Percentiles rank a stretch among this genome's conserved stretches.
Evolutionary conservation across 2,113 vertebrate species (phyloP).

Genomic region (Rhagologus leucostigma): DNA sequence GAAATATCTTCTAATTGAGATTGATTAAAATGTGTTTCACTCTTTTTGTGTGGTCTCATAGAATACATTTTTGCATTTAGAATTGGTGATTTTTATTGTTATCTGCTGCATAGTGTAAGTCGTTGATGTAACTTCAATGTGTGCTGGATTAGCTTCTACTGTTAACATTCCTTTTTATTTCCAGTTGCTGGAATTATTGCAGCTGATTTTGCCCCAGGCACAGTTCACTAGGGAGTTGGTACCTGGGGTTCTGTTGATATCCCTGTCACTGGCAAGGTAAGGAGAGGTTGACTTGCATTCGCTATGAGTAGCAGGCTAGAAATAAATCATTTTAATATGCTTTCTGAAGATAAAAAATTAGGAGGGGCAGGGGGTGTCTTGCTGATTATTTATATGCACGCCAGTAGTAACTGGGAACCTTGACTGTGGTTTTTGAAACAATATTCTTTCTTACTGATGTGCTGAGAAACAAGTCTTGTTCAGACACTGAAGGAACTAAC

Average conservation of each 20-base stretch:
- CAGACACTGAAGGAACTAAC: background rate
- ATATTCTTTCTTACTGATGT: constrained; percentile 13
- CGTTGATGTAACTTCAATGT: constrained; percentile 13
- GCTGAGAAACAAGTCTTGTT: background rate
- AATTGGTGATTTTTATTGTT: background rate
- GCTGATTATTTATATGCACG: constrained; percentile 17
- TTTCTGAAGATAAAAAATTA: constrained; percentile 49
- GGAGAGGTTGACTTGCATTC: constrained; percentile 52
- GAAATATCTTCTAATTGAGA: background rate
- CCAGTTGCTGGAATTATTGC: constrained; percentile 80
- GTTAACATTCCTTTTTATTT: constrained; percentile 62
- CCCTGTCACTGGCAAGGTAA: constrained; percentile 82
- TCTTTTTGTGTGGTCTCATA: background rate
- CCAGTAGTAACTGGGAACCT: background rate
- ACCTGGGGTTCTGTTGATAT: constrained; percentile 87
- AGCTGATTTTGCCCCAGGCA: constrained; percentile 82
- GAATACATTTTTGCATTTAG: background rate
- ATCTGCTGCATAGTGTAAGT: background rate
- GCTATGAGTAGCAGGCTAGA: constrained; percentile 19
- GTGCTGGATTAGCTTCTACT: constrained; percentile 23
- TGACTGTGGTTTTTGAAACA: background rate
- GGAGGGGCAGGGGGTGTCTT: background rate
- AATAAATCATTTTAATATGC: constrained; percentile 56
- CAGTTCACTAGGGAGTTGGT: constrained; percentile 78
- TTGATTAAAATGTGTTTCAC: background rate